phyloP scores from a whole-genome alignment of 2,888 invertebrate genomes.

The Geophilus truncorum region DNA sequence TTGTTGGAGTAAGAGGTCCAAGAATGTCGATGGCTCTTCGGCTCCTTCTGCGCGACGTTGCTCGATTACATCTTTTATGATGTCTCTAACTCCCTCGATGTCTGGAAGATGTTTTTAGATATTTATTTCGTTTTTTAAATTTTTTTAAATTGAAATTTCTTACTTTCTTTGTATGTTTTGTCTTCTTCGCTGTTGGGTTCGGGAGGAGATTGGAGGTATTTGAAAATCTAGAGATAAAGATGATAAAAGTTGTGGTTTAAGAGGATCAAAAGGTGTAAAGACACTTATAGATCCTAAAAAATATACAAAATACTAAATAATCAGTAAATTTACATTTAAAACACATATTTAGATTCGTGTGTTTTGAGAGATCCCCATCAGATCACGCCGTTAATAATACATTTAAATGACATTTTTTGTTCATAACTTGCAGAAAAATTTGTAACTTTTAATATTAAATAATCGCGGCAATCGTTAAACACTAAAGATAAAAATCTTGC shows the following conservation, averaged over 20 bases:
- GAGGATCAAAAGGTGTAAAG: too few relatives aligned
- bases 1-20: conserved; percentile 27
- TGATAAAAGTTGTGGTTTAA: too few relatives aligned
- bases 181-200: conserved; percentile 3
- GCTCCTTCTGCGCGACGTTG: neutral
- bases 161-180: conserved; percentile 25
- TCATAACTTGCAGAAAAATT: too few relatives aligned
- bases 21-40: neutral
- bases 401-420: too few relatives aligned
- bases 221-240: conserved; percentile 30
- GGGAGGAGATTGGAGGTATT: neutral
- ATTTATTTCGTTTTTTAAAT: neutral
- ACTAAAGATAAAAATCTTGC: too few relatives aligned
- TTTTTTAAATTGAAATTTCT: neutral
- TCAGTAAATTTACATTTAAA: too few relatives aligned
- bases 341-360: too few relatives aligned
- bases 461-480: too few relatives aligned
- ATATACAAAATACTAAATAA: too few relatives aligned
- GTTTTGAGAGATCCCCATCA: neutral
- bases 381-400: too few relatives aligned
- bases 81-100: neutral
- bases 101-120: neutral
- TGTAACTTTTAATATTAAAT: too few relatives aligned
- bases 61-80: neutral
- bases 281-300: too few relatives aligned